phyloP scores from a whole-genome alignment of 2,113 vertebrate genomes.

The Sander vitreus region DNA sequence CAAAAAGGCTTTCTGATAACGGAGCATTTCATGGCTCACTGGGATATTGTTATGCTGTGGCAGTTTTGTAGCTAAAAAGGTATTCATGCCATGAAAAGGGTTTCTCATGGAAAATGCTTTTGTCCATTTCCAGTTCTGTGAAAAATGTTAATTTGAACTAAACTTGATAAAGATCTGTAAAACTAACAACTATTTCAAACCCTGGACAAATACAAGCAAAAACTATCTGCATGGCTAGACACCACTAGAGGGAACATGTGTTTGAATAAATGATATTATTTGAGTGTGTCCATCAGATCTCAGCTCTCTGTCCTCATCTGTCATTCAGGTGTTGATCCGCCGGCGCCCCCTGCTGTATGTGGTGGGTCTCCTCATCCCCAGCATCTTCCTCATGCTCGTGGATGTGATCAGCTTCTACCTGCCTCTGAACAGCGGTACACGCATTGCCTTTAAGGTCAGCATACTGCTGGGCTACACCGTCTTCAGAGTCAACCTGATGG shows the following conservation, averaged over 20 bases:
- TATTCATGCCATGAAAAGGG: background rate
- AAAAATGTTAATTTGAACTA: background rate
- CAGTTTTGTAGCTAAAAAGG: background rate
- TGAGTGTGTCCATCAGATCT: background rate
- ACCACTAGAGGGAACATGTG: background rate
- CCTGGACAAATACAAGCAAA: background rate
- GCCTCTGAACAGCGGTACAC: slow-evolving; percentile 85
- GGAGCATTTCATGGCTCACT: slow-evolving; percentile 67
- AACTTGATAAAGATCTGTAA: background rate
- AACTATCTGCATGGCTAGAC: background rate
- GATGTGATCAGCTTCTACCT: slow-evolving; percentile 91
- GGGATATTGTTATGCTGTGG: slow-evolving; percentile 61
- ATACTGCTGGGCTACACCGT: slow-evolving; percentile 91
- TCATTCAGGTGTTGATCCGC: slow-evolving; percentile 87
- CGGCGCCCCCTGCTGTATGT: slow-evolving; percentile 88
- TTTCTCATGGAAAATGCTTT: background rate
- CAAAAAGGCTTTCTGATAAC: slow-evolving; percentile 41
- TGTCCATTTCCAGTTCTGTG: background rate
- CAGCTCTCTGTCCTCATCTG: background rate
- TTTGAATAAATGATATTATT: background rate
- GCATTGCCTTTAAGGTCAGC: slow-evolving; percentile 88
- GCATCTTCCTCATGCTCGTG: slow-evolving; percentile 89
- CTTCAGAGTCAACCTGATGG: slow-evolving; percentile 88
- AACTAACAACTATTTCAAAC: background rate
- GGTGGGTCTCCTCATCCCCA: slow-evolving; percentile 88